phyloP scores from a whole-genome alignment of 2,113 vertebrate genomes.

The Elephas maximus region DNA sequence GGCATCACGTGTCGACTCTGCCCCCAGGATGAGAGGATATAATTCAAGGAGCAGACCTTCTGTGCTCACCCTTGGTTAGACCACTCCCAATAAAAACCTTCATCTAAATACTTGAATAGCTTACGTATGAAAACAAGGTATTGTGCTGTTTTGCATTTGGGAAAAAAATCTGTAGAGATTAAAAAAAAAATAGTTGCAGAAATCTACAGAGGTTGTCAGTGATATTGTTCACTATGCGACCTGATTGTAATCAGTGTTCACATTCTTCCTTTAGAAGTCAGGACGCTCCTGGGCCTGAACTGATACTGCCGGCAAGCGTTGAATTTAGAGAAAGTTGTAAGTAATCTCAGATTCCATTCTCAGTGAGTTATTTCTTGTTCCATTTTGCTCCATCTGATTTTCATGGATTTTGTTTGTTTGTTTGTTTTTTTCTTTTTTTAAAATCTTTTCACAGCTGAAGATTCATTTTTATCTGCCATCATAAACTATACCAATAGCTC shows the following conservation, averaged over 20 bases:
- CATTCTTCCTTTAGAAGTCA: constrained; percentile 90
- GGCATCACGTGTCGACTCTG: constrained; percentile 25
- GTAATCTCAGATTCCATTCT: constrained; percentile 80
- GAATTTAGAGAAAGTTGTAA: constrained; percentile 99
- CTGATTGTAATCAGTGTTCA: constrained; percentile 65
- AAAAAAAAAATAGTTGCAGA: constrained; percentile 29
- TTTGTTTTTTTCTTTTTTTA: neutral
- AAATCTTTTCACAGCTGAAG: constrained; percentile 92
- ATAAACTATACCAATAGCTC: constrained; percentile 99
- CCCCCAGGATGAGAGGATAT: neutral
- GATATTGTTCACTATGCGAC: neutral
- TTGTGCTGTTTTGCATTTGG: neutral
- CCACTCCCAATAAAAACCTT: accelerated
- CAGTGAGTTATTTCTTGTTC: neutral
- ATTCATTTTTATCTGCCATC: constrained; percentile 97
- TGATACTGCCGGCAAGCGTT: constrained; percentile 95
- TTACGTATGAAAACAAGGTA: neutral
- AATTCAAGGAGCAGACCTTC: constrained; percentile 38
- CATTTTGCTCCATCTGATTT: neutral
- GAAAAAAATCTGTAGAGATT: neutral
- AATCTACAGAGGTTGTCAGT: constrained; percentile 53
- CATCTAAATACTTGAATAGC: neutral
- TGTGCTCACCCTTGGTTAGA: neutral
- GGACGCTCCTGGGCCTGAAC: constrained; percentile 92
- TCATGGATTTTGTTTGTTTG: neutral